Base-by-base conservation (phyloP, 2,888 invertebrate genomes). In the Aleiodes alternator region DNA sequence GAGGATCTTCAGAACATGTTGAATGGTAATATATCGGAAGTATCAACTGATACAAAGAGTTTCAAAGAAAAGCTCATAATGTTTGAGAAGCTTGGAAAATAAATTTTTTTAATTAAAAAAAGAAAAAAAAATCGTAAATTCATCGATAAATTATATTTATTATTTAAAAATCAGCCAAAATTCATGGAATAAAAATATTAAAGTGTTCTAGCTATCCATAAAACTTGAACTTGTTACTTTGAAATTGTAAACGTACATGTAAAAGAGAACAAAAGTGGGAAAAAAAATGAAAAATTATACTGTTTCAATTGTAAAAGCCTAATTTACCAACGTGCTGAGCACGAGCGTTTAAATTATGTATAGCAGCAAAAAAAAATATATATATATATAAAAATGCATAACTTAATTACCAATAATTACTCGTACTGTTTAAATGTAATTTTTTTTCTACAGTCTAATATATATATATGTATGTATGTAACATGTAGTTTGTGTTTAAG, bases 11-110 rank as follows among this genome's bases (percentile, higher is more conserved):
- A 89, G 61, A 89, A 89, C 69, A 89, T 89, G 88, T 82, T 89
- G 9, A 89, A 89, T 66, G 89, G 89, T 48, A 89, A 89, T 78
- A 89, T 89, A 85, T 89, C 89, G 59, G 89, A 89, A 56, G 88
- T 89, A 34, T 88, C 88, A 43, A 88, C 88, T 12, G 87, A 88
- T 77, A 89, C 88, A 5, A 89, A 88, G 71, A 89, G 89, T 78
- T 89, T 89, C 74, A 89, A 89, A 43, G 89, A 89, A 57, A 89
- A 89, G 71, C 82, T 89, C n/a, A 89, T 88, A 56, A 89, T 89
- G 89, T 89, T 89, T 66, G 89, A 89, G 75, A 88, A 89, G 72
- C 86, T 89, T 7, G 89, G 88, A 11, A 89, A 89, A 79, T 89
- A 82, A 87, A 76, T 31, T 12, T 23, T 57, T 57, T 12, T 11